Evolutionary conservation across 2,797 vertebrate genomes (phyloP).

Genomic region (Mus caroli): DNA sequence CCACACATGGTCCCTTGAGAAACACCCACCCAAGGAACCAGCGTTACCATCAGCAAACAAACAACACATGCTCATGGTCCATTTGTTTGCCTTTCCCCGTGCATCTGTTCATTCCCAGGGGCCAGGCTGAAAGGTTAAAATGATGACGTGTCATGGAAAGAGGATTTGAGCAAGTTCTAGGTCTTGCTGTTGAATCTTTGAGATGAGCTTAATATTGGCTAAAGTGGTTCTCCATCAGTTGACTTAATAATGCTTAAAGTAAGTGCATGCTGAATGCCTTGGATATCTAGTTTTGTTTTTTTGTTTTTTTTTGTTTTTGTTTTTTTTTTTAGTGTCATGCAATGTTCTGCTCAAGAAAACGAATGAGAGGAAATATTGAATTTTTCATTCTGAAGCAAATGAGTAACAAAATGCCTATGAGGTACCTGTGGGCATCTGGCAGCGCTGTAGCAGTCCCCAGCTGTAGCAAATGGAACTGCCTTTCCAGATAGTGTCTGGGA

Average conservation of each 20-base stretch:
- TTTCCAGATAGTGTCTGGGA: constrained; percentile 93
- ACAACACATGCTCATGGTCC: not conserved
- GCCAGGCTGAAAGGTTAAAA: constrained; percentile 29
- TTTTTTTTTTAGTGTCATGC: not conserved
- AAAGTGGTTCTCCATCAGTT: not conserved
- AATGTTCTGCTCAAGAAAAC: constrained; percentile 16
- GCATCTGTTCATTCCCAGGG: not conserved
- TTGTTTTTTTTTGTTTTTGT: no score
- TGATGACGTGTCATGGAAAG: not conserved
- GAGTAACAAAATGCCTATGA: constrained; percentile 84
- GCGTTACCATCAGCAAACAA: not conserved
- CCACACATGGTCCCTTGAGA: not conserved
- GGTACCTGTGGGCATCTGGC: constrained; percentile 97
- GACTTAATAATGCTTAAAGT: constrained; percentile 36
- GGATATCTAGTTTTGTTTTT: not conserved
- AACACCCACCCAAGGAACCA: not conserved
- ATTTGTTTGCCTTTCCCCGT: not conserved
- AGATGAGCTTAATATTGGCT: not conserved
- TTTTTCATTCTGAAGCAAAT: constrained; percentile 33
- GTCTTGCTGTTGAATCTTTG: not conserved
- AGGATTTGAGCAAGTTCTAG: not conserved
- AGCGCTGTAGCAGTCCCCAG: constrained; percentile 98
- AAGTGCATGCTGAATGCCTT: not conserved
- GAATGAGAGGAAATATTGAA: not conserved
- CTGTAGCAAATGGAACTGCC: constrained; percentile 95